Base-by-base conservation (phyloP, 2,113 vertebrate species). In the Chauna torquata region DNA sequence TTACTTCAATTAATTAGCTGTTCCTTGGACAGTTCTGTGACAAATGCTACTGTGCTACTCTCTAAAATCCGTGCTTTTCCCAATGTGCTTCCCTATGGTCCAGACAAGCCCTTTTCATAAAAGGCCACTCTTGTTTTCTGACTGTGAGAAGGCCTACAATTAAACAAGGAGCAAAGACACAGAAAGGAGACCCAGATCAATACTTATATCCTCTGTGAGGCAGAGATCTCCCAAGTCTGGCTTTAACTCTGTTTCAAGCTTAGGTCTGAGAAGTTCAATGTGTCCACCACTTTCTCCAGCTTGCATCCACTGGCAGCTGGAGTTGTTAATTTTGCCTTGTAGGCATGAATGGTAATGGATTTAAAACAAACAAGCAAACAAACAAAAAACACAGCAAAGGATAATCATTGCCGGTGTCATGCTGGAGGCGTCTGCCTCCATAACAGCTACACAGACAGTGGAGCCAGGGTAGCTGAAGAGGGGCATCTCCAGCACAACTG, bases 1-100 rank as follows among this genome's bases (percentile, higher is more conserved):
- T 94, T 80, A 27, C 19, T 86, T 90, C 45, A 82, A 42, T 54
- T 94, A 90, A 91, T 80, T 64, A 83, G 19, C 44, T 47, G 19
- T 70, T 92, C 49, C 58, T 58, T 52, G 34, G 57, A 74, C 66
- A 92, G 32, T 91, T 92, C 38, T 44, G 61, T 72, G 57, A 86
- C 11, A 91, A 91, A 83, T 69, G 44, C 7, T 74, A 45, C 40
- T 4, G 1, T 69, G 72, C n/a, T 14, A 22, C 16, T 88, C 38
- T 88, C n/a, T 44, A 52, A 88, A 88, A 68, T 12, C 55, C 57
- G 8, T 25, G 28, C 10, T 85, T 75, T 70, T 50, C 75, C n/a
- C 8, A 3, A 22, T 72, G 32, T 50, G 49, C 44, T 95, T 86
- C 28, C 7, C 28, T 68, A 7, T 82, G 47, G 28, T 86, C 28